Evolutionary conservation across 2,113 vertebrate species (phyloP), one percentile per base, ranked within the genome.

Genomic region (Rafetus swinhoei): DNA sequence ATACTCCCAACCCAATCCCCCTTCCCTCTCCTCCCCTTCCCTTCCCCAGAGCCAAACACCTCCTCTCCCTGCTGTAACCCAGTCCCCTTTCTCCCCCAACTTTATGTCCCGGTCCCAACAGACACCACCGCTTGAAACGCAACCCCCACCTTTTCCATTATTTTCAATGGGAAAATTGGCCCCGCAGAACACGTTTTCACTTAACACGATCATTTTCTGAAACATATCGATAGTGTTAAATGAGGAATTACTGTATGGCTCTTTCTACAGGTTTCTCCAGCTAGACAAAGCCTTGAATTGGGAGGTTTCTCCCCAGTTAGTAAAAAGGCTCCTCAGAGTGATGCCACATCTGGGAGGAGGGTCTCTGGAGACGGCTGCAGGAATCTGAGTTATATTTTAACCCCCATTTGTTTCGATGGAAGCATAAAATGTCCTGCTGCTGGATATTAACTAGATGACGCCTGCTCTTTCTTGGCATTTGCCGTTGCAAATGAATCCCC

Each of bases 381-480:
- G 84, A 88, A 93, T 95, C 87, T 54, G 52, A 65, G 3, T 84
- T 56, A 24, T 90, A 84, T 86, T 87, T 95, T 94, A 94, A 94
- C 85, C 62, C 85, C 86, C 76, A 94, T 89, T 87, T 85, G 80
- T 95, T 95, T 94, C 1, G 2, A 32, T 85, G 79, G 69, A 57
- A 94, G 81, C 82, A 88, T 91, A 89, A 94, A 89, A 87, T 9
- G 1, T 88, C 82, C 65, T 83, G 60, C 57, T 93, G 69, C 79
- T 93, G 94, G 85, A 77, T 85, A 32, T 86, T 86, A 95, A 86
- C 65, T 50, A 84, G 85, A 65, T 77, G 92, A 90, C 62, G 87
- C 85, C 57, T 65, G 69, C 94, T 97, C 80, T 53, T 90, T 93
- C 62, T 81, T 94, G 91, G 87, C 79, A 93, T 93, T 94, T 87